These are phyloP conservation scores for Acanthosepion esculentum DNA, from an alignment of 2,888 invertebrate species.

Conservation along the genomic window DNA sequence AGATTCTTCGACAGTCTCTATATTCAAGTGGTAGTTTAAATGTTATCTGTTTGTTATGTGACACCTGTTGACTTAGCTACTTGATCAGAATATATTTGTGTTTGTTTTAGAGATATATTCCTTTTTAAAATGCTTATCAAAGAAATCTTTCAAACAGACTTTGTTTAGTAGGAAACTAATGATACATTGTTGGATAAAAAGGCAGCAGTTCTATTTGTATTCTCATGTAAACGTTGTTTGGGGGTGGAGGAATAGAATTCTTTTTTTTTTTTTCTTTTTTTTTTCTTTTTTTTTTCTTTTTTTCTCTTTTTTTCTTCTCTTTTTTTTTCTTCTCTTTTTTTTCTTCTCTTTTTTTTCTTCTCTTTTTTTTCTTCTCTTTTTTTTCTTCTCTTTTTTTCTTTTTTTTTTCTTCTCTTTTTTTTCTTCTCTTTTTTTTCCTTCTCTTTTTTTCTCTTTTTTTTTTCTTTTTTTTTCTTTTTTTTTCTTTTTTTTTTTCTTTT, in stretches of 20 bases:
- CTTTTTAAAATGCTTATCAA: not conserved
- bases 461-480: not conserved
- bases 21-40: not conserved
- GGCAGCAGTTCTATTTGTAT: not conserved
- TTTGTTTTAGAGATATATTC: not conserved
- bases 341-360: not conserved
- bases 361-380: not conserved
- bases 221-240: not conserved
- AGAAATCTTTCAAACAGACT: not conserved
- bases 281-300: not conserved
- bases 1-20: not conserved
- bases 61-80: not conserved
- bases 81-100: not conserved
- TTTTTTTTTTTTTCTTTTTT: not conserved
- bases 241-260: not conserved
- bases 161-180: not conserved
- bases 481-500: not conserved
- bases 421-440: too few relatives aligned
- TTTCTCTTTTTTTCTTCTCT: not conserved
- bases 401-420: not conserved
- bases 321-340: not conserved
- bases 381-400: not conserved
- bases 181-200: not conserved
- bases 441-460: not conserved
- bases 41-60: not conserved